phyloP scores from a whole-genome alignment of 2,888 invertebrate genomes.

The Trissonchulus sp. region DNA sequence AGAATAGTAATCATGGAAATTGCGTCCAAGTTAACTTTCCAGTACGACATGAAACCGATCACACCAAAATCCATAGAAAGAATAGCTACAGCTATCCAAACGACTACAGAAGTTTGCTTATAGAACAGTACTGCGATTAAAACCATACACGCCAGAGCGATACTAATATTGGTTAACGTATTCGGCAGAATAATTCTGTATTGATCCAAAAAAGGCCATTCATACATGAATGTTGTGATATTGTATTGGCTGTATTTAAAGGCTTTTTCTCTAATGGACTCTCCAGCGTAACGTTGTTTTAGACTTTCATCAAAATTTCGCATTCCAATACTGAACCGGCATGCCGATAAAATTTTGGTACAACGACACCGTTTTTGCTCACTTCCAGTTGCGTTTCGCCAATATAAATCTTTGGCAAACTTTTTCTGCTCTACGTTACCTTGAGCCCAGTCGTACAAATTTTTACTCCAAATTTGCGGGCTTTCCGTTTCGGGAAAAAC shows the following conservation, averaged over 20 bases:
- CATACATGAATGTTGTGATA: constrained; percentile 51
- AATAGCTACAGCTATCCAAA: constrained; percentile 91
- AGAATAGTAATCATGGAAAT: constrained; percentile 94
- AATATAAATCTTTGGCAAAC: neutral
- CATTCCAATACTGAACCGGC: constrained; percentile 20
- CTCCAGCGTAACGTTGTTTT: constrained; percentile 46
- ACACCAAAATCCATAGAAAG: constrained; percentile 88
- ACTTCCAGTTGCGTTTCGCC: neutral
- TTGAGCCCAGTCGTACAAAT: neutral
- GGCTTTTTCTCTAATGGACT: constrained; percentile 42
- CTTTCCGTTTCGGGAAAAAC: neutral
- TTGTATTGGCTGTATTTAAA: constrained; percentile 43
- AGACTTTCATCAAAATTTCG: constrained; percentile 45
- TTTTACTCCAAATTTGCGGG: neutral
- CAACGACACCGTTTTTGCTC: neutral
- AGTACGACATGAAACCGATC: constrained; percentile 89
- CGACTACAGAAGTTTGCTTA: constrained; percentile 78
- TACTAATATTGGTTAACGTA: constrained; percentile 45
- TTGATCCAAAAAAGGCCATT: constrained; percentile 52
- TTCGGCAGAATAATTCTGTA: constrained; percentile 51
- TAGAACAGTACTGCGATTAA: constrained; percentile 85
- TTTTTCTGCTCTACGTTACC: neutral
- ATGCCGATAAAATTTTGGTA: neutral
- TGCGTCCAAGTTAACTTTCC: constrained; percentile 73
- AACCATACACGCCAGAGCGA: constrained; percentile 71